Evolutionary conservation across 2,113 vertebrate genomes (phyloP).

Genomic region (Donacobius atricapilla): DNA sequence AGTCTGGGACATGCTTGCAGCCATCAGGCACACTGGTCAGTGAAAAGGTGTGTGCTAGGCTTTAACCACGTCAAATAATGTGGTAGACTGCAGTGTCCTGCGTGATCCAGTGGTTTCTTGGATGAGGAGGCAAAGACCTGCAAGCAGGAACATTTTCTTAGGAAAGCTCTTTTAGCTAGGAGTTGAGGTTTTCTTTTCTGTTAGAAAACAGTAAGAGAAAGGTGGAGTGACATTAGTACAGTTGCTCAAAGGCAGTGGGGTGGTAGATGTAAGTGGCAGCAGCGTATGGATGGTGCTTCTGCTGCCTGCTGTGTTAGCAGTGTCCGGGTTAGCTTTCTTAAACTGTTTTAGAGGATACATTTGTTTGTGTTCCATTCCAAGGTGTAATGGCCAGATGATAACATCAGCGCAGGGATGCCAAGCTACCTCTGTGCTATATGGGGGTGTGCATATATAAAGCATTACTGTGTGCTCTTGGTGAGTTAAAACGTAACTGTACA

Average conservation of each 20-base stretch:
- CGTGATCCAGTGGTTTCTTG: fast-evolving
- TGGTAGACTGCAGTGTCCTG: not conserved
- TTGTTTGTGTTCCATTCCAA: not conserved
- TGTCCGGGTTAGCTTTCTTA: not conserved
- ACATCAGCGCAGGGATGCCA: not conserved
- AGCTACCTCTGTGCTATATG: not conserved
- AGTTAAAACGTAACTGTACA: not conserved
- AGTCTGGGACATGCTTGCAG: not conserved
- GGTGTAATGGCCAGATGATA: not conserved
- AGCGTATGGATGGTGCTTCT: not conserved
- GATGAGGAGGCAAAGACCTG: not conserved
- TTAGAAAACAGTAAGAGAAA: not conserved
- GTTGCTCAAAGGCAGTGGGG: not conserved
- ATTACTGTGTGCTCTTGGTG: fast-evolving
- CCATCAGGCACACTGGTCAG: not conserved
- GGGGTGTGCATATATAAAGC: not conserved
- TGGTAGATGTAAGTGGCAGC: not conserved
- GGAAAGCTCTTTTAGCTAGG: not conserved
- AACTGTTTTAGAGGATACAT: not conserved
- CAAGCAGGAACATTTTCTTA: not conserved
- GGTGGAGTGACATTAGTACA: not conserved
- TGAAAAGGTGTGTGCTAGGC: fast-evolving
- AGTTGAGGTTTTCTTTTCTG: not conserved
- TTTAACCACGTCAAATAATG: not conserved
- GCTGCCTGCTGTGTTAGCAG: not conserved